phyloP scores from a whole-genome alignment of 2,113 vertebrate genomes.

The Sterna hirundo region DNA sequence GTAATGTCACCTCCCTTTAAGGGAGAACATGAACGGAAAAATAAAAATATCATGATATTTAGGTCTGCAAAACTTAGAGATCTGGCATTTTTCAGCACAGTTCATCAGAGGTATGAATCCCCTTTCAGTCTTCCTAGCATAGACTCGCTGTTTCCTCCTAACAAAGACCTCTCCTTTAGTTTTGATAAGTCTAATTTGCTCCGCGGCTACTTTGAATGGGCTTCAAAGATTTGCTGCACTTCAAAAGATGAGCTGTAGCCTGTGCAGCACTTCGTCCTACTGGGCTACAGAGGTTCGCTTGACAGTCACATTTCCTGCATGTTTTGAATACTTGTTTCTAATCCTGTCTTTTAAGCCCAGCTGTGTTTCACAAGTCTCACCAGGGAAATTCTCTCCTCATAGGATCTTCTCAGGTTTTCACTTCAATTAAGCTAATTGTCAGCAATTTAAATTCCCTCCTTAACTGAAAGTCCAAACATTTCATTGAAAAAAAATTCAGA shows the following conservation, averaged over 20 bases:
- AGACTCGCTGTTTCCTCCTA: not conserved
- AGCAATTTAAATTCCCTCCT: not conserved
- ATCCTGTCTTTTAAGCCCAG: not conserved
- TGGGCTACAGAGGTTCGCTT: not conserved
- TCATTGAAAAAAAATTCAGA: not conserved
- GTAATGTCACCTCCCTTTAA: not conserved
- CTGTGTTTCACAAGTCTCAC: not conserved
- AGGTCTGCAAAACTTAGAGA: not conserved
- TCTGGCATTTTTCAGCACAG: not conserved
- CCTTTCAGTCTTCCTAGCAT: not conserved
- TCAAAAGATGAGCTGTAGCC: not conserved
- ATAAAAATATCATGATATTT: not conserved
- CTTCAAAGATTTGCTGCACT: not conserved
- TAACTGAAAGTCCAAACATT: not conserved
- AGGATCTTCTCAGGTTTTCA: not conserved
- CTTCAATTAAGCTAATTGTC: constrained; percentile 31
- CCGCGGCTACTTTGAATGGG: not conserved
- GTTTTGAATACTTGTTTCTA: not conserved
- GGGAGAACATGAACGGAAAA: not conserved
- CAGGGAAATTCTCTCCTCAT: not conserved
- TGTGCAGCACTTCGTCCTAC: not conserved
- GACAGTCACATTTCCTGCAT: not conserved
- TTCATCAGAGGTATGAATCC: not conserved
- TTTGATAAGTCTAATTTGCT: not conserved
- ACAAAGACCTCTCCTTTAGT: not conserved